Conservation (phyloP, 37 sponge, comb jelly and placozoan genomes). For the Chondrosia reniformis region DNA sequence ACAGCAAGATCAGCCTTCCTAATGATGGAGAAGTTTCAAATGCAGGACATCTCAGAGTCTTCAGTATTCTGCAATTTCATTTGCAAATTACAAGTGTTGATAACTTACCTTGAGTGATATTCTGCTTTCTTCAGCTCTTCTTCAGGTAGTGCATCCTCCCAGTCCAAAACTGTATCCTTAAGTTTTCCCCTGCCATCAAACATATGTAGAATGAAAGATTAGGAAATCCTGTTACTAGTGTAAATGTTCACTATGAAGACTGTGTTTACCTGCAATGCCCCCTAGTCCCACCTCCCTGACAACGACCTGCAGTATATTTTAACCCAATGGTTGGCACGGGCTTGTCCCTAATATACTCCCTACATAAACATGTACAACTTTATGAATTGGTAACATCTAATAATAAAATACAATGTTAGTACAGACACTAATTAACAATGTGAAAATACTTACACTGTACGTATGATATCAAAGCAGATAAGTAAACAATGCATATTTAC, state of each 20-base stretch:
- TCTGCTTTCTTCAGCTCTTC: slow-evolving; percentile 75
- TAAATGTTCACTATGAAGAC: neutral
- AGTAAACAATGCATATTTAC: no score
- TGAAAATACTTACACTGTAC: neutral
- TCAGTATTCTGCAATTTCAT: neutral
- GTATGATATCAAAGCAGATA: slow-evolving; percentile 4
- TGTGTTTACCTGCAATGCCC: slow-evolving; percentile 82
- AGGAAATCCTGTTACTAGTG: neutral
- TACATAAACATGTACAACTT: no score
- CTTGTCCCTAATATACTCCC: slow-evolving; percentile 69
- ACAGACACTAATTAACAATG: neutral
- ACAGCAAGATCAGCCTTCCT: slow-evolving; percentile 84
- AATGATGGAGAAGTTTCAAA: no score
- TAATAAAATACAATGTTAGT: slow-evolving; percentile 9
- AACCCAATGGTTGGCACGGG: slow-evolving; percentile 77
- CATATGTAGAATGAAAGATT: neutral
- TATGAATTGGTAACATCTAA: no score
- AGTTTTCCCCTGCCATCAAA: slow-evolving; percentile 69
- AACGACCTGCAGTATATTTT: slow-evolving; percentile 78
- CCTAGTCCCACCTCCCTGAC: slow-evolving; percentile 69
- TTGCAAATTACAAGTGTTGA: neutral
- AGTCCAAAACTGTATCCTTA: slow-evolving; percentile 91
- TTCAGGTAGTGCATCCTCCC: slow-evolving; percentile 88
- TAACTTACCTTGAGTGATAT: slow-evolving; percentile 65
- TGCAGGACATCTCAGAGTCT: neutral